Conservation (phyloP, 2,888 invertebrate species). For the Lypha dubia region DNA sequence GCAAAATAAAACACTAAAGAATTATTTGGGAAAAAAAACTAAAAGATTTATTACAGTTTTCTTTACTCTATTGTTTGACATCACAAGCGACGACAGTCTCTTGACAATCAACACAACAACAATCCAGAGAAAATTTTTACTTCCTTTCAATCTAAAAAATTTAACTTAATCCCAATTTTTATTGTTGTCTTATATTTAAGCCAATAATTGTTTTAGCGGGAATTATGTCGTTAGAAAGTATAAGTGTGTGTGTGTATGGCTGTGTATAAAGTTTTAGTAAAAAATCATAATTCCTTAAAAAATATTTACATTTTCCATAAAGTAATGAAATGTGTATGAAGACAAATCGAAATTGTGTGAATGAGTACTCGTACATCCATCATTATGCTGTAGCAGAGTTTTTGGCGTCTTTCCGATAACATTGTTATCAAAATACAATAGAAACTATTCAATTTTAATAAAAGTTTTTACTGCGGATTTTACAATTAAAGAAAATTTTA, state of each 20-base stretch:
- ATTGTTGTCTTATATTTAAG: conserved; percentile 39
- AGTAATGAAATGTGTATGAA: not conserved
- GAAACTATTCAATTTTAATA: conserved; percentile 37
- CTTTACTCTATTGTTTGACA: not conserved
- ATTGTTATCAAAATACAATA: conserved; percentile 43
- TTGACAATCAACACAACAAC: conserved; percentile 40
- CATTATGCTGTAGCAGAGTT: conserved; percentile 8
- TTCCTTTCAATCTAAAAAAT: conserved; percentile 6
- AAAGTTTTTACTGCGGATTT: conserved; percentile 37
- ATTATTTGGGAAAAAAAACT: not conserved
- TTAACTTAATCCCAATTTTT: not conserved
- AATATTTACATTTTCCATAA: not conserved
- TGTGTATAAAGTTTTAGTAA: not conserved
- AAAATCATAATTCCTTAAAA: not conserved
- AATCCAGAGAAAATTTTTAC: not conserved
- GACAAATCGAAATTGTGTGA: not conserved
- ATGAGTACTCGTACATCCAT: no score
- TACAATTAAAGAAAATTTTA: conserved; percentile 29
- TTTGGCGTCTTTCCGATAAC: conserved; percentile 47
- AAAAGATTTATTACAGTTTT: conserved; percentile 10
- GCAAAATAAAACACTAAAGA: not conserved
- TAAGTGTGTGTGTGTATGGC: not conserved
- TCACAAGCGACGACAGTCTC: not conserved
- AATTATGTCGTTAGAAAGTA: conserved; percentile 4
- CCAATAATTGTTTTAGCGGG: conserved; percentile 54